Evolutionary conservation across 2,888 invertebrate genomes (phyloP).

Genomic region (Trachelus stipa): DNA sequence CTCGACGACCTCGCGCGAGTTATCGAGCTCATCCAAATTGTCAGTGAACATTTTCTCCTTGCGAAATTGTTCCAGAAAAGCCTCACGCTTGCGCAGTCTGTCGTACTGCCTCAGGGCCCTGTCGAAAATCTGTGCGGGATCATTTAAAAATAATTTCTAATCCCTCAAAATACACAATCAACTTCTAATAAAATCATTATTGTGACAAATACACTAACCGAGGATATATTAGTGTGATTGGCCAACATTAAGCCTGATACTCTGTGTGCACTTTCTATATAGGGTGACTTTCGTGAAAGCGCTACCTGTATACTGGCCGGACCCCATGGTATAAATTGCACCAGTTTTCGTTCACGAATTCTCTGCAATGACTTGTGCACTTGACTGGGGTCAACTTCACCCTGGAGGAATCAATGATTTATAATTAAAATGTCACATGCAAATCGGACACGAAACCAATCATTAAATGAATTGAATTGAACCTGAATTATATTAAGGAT

Average conservation of each 20-base stretch:
- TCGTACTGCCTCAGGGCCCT: slow-evolving; percentile 93
- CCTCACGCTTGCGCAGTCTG: slow-evolving; percentile 93
- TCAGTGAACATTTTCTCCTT: slow-evolving; percentile 96
- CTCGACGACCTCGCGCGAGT: slow-evolving; percentile 90
- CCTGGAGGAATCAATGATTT: slow-evolving; percentile 70
- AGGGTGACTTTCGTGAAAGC: slow-evolving; percentile 93
- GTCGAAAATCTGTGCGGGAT: slow-evolving; percentile 82
- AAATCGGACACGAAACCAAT: background rate
- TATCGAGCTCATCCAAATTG: slow-evolving; percentile 90
- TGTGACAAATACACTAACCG: slow-evolving; percentile 72
- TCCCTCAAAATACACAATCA: background rate
- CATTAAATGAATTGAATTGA: background rate
- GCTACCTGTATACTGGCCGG: slow-evolving; percentile 98
- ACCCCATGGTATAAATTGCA: slow-evolving; percentile 98
- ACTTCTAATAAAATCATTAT: background rate
- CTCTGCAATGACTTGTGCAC: slow-evolving; percentile 97
- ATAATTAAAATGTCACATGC: background rate
- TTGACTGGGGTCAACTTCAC: slow-evolving; percentile 97
- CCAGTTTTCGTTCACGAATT: slow-evolving; percentile 92
- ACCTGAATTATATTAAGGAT: slow-evolving; percentile 97
- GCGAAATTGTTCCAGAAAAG: slow-evolving; percentile 96
- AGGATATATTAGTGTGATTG: slow-evolving; percentile 97
- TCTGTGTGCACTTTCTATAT: slow-evolving; percentile 92
- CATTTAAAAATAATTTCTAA: background rate
- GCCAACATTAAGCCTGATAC: slow-evolving; percentile 98